A percentile compares a stretch with the other conserved stretches of the same genome.
phyloP scores from a whole-genome alignment of 2,113 vertebrate species.

The Phrynosoma platyrhinos region DNA sequence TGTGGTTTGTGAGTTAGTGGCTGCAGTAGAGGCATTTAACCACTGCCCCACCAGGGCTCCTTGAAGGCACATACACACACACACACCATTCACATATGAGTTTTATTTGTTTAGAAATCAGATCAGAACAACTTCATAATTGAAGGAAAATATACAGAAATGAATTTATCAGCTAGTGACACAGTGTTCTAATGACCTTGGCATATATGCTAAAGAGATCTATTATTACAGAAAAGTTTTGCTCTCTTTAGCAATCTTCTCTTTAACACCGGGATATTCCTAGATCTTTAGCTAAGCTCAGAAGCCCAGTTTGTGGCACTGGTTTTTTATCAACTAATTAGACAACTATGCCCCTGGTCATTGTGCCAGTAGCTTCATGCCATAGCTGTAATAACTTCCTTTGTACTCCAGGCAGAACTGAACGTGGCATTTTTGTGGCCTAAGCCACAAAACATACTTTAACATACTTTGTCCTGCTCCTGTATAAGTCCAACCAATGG shows the following conservation, averaged over 20 bases:
- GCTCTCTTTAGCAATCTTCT: not conserved
- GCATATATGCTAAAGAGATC: not conserved
- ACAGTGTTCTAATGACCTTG: not conserved
- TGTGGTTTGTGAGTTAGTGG: too few species aligned
- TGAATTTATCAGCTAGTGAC: not conserved
- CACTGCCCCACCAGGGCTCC: too few species aligned
- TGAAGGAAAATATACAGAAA: not conserved
- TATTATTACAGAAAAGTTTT: not conserved
- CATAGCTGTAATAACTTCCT: not conserved
- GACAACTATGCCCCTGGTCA: not conserved
- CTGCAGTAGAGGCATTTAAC: too few species aligned
- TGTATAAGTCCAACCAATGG: not conserved
- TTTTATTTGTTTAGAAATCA: not conserved
- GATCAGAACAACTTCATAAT: not conserved
- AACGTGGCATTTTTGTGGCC: not conserved
- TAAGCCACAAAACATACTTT: not conserved
- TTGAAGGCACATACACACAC: too few species aligned
- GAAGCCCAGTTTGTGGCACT: not conserved
- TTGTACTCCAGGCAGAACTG: not conserved
- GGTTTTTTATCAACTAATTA: too few species aligned
- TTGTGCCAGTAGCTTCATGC: not conserved
- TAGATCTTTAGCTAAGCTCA: not conserved
- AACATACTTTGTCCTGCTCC: not conserved
- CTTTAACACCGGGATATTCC: not conserved
- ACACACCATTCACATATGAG: not conserved